A percentile compares a stretch with the other conserved stretches of the same genome.
Conservation (phyloP, 2,113 vertebrate genomes). For the Trematocara variabile region DNA sequence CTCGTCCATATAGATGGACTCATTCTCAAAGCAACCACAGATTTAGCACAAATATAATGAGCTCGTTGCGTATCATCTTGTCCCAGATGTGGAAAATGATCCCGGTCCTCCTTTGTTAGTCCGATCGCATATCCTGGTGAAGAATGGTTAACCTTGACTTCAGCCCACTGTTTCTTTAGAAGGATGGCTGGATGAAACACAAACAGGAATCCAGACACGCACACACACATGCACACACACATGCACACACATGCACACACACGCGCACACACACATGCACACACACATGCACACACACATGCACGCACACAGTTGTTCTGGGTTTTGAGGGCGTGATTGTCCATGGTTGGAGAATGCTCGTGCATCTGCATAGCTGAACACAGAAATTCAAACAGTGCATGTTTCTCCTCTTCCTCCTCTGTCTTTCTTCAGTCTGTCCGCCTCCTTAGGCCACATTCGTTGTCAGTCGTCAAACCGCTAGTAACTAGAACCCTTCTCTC, state of each 20-base stretch:
- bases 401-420: background rate
- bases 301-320: background rate
- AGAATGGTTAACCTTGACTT: background rate
- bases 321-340: slow-evolving; percentile 22
- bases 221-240: background rate
- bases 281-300: background rate
- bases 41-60: background rate
- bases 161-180: background rate
- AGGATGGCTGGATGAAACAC: background rate
- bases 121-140: background rate
- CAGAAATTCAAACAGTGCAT: slow-evolving; percentile 26
- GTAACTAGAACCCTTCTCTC: background rate
- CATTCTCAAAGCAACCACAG: slow-evolving; percentile 7
- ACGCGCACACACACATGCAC: no score
- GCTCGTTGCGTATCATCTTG: background rate
- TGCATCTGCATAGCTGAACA: slow-evolving; percentile 29
- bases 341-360: slow-evolving; percentile 1
- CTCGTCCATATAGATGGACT: slow-evolving; percentile 7
- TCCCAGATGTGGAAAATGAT: background rate
- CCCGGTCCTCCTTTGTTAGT: background rate
- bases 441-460: background rate
- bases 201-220: background rate
- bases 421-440: background rate
- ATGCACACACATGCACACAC: background rate
- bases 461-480: background rate